Evolutionary conservation across 2,888 invertebrate genomes (phyloP).

Genomic region (Leptodirus hochenwartii): DNA sequence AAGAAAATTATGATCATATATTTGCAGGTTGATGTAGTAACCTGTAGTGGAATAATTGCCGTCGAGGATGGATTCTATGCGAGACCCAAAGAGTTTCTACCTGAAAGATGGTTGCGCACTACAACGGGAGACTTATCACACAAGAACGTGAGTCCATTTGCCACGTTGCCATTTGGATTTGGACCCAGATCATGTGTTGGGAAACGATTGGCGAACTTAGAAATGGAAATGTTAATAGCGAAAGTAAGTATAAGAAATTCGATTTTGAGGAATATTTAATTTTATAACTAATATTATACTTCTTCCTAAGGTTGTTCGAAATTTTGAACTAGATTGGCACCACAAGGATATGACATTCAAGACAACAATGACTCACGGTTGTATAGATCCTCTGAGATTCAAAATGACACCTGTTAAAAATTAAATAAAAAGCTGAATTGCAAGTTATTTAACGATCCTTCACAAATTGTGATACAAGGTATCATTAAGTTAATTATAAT

Average conservation of each 20-base stretch:
- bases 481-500: no score
- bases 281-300: constrained; percentile 16
- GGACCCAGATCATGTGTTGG: constrained; percentile 48
- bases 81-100: constrained; percentile 17
- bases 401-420: no score
- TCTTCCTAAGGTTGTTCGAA: constrained; percentile 23
- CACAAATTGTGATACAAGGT: no score
- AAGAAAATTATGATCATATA: no score
- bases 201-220: constrained; percentile 50
- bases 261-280: neutral
- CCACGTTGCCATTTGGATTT: constrained; percentile 43
- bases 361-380: constrained; percentile 19
- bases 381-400: constrained; percentile 23
- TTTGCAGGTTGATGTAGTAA: no score
- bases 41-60: no score
- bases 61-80: constrained; percentile 12
- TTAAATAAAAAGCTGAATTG: no score
- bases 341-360: constrained; percentile 18
- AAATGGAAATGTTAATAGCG: constrained; percentile 18
- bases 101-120: constrained; percentile 19
- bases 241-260: constrained; percentile 27
- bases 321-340: constrained; percentile 25
- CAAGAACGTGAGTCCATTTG: constrained; percentile 32
- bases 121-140: constrained; percentile 14
- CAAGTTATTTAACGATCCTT: no score